These are phyloP conservation scores for Bombus soroeensis DNA, from an alignment of 1,140 invertebrate genomes.

Conservation along the genomic window DNA sequence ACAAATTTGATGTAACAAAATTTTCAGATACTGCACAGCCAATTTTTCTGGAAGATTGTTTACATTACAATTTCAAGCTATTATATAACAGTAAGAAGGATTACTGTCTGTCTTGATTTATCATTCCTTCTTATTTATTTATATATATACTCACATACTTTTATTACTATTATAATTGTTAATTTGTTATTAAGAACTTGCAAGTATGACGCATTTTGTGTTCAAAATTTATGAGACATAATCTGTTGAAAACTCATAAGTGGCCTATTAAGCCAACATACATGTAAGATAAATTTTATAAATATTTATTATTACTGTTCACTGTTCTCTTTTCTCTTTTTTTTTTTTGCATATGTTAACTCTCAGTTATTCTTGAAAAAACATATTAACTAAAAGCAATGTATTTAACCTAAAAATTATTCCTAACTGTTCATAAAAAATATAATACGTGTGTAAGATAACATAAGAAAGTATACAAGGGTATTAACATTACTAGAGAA, in stretches of 20 bases:
- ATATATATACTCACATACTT: not conserved
- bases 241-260: not conserved
- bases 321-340: not conserved
- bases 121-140: slow-evolving; percentile 24
- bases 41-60: not conserved
- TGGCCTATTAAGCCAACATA: not conserved
- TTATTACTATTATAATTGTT: not conserved
- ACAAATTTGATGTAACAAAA: not conserved
- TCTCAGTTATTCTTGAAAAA: slow-evolving; percentile 2
- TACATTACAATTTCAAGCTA: not conserved
- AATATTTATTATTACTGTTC: slow-evolving; percentile 1
- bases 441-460: slow-evolving; percentile 43
- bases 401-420: slow-evolving; percentile 40
- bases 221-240: not conserved
- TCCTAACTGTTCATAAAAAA: slow-evolving; percentile 49
- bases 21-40: not conserved
- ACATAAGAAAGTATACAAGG: slow-evolving; percentile 44
- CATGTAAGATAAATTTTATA: slow-evolving; percentile 9
- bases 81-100: not conserved
- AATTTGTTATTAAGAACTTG: slow-evolving; percentile 8
- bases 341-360: slow-evolving; percentile 21
- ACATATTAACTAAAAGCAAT: slow-evolving; percentile 28
- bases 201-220: not conserved
- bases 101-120: not conserved
- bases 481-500: slow-evolving; percentile 44